phyloP scores from a whole-genome alignment of 92 coral and sea anemone species.

The Porites cylindrica region DNA sequence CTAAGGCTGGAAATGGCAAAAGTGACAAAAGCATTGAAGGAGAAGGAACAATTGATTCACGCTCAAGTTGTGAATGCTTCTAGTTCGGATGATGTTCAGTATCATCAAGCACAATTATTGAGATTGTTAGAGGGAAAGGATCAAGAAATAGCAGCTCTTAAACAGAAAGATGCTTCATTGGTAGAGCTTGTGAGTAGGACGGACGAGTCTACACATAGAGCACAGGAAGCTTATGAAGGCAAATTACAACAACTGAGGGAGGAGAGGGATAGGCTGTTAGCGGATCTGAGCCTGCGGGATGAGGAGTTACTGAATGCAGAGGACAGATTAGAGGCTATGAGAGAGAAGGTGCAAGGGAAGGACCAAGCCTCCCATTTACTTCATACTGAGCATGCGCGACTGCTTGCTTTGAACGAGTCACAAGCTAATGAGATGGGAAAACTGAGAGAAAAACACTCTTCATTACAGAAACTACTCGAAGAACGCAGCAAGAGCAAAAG shows the following conservation, averaged over 20 bases:
- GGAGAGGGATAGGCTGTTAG: constrained; percentile 78
- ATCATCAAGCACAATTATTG: constrained; percentile 73
- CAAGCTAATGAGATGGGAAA: constrained; percentile 96
- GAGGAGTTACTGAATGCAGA: constrained; percentile 80
- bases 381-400: constrained; percentile 86
- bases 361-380: constrained; percentile 92
- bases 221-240: constrained; percentile 77
- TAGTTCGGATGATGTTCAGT: constrained; percentile 55
- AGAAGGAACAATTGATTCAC: constrained; percentile 82
- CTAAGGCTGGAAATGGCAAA: constrained; percentile 85
- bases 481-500: constrained; percentile 72
- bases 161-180: constrained; percentile 91
- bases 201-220: constrained; percentile 65
- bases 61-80: constrained; percentile 54
- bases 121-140: constrained; percentile 88
- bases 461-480: constrained; percentile 78
- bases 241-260: constrained; percentile 76
- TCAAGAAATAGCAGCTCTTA: constrained; percentile 91
- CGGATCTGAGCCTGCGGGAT: constrained; percentile 83
- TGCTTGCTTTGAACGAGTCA: constrained; percentile 91
- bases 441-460: constrained; percentile 77
- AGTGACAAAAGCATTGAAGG: constrained; percentile 75
- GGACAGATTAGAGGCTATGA: constrained; percentile 91
- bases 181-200: constrained; percentile 86
- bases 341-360: constrained; percentile 87